phyloP scores from a whole-genome alignment of 2,888 invertebrate species.

The Ornithoptera priamus region DNA sequence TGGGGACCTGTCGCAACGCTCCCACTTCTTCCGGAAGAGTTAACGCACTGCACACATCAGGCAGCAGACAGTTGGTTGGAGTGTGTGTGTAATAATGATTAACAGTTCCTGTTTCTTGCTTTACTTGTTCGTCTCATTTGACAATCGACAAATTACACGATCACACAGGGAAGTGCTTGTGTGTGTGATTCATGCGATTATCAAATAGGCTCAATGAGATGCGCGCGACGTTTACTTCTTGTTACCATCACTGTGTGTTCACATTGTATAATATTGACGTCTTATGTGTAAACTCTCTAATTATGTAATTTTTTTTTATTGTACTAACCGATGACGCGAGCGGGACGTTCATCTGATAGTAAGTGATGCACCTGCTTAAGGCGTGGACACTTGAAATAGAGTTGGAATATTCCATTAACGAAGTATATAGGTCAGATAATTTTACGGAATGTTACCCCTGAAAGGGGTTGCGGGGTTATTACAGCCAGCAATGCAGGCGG shows the following conservation, averaged over 20 bases:
- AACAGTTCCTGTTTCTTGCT: conserved; percentile 12
- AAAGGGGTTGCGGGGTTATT: too few species aligned
- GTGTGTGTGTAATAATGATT: conserved; percentile 15
- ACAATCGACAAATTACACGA: neutral
- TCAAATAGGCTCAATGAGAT: conserved; percentile 8
- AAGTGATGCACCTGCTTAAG: too few species aligned
- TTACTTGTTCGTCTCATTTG: neutral
- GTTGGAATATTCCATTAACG: too few species aligned
- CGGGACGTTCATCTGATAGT: too few species aligned
- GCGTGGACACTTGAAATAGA: too few species aligned
- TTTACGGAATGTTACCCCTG: too few species aligned
- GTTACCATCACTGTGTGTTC: neutral
- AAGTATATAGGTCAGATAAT: too few species aligned
- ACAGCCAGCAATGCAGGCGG: too few species aligned
- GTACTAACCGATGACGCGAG: too few species aligned
- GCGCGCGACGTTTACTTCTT: neutral
- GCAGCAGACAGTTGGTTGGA: conserved; percentile 2
- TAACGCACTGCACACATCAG: conserved; percentile 25
- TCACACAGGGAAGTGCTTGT: neutral
- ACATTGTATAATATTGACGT: neutral
- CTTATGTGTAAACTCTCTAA: neutral
- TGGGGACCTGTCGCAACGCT: neutral
- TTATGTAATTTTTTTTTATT: too few species aligned
- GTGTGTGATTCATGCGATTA: neutral
- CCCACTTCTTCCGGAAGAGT: conserved; percentile 21